phyloP scores from a whole-genome alignment of 2,113 vertebrate species.

The human region DNA sequence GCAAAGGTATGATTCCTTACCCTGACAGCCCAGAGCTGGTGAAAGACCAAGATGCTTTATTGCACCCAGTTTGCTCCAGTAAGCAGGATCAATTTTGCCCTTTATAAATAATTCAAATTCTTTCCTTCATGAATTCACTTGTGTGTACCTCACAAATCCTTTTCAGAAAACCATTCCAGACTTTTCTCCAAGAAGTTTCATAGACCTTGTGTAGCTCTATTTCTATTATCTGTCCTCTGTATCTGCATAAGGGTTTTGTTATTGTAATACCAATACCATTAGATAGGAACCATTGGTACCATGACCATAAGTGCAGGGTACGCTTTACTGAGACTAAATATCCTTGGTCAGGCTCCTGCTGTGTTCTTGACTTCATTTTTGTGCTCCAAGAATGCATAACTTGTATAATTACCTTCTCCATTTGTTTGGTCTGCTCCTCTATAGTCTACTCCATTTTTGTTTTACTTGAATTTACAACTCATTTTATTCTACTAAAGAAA shows the following conservation, averaged over 20 bases:
- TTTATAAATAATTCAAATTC: not conserved
- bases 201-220: not conserved
- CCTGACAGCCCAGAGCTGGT: not conserved
- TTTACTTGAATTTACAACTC: not conserved
- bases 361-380: not conserved
- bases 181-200: not conserved
- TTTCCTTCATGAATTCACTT: not conserved
- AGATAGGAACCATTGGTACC: not conserved
- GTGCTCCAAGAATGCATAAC: not conserved
- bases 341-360: not conserved
- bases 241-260: not conserved
- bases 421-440: not conserved
- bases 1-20: not conserved
- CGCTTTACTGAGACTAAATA: not conserved
- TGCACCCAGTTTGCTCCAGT: not conserved
- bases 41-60: not conserved
- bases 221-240: not conserved
- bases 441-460: not conserved
- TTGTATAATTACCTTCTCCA: not conserved
- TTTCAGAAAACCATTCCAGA: not conserved
- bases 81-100: not conserved
- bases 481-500: conserved; percentile 6
- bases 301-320: too few relatives aligned
- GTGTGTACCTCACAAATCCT: not conserved
- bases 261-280: not conserved